Conservation (phyloP, 2,797 vertebrate species). For the Acridotheres tristis region DNA sequence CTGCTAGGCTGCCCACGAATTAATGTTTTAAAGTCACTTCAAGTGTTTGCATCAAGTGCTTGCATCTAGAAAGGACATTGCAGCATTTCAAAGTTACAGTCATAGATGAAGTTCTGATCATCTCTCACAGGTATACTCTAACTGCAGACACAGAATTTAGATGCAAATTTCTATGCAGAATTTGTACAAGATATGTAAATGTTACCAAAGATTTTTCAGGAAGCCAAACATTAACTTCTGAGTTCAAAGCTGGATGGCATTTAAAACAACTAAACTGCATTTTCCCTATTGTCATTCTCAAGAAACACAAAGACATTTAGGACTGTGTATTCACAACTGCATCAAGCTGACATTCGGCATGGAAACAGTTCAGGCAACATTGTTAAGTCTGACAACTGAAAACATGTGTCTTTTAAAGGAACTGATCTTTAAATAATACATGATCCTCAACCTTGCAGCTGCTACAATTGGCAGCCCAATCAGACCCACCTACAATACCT, state of each 20-base stretch:
- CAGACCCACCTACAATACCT: neutral
- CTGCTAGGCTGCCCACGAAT: accelerated
- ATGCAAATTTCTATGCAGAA: neutral
- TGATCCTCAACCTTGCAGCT: neutral
- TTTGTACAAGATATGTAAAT: neutral
- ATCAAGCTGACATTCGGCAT: neutral
- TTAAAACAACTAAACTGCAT: neutral
- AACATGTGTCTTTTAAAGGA: neutral
- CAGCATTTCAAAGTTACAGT: neutral
- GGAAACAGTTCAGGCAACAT: neutral
- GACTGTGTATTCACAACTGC: neutral
- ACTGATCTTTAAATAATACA: conserved; percentile 6
- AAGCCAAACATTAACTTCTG: neutral
- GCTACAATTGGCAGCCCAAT: neutral
- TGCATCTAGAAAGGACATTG: neutral
- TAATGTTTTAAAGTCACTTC: neutral
- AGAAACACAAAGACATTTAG: neutral
- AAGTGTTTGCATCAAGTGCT: neutral
- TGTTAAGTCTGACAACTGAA: neutral
- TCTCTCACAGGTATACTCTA: neutral
- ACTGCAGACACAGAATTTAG: neutral
- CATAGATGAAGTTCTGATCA: neutral
- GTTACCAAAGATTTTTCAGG: neutral
- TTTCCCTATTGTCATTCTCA: neutral
- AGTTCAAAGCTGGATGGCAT: neutral